A percentile compares a stretch with the other conserved stretches of the same genome.
These are phyloP conservation scores for Diogma glabrata DNA, from an alignment of 2,888 invertebrate genomes.

Conservation along the genomic window DNA sequence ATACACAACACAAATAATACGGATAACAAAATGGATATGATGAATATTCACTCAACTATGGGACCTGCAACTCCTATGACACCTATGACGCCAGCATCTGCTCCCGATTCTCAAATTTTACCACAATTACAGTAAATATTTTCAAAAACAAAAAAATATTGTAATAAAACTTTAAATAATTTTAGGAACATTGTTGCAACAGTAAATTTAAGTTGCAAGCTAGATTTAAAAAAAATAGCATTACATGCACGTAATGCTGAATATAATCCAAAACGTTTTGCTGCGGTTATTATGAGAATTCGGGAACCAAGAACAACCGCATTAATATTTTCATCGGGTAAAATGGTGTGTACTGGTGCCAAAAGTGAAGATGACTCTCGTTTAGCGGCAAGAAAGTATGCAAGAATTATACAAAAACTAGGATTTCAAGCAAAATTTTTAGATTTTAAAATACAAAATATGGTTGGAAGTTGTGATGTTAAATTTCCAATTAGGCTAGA, in stretches of 20 bases:
- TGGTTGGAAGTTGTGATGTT: slow-evolving; percentile 68
- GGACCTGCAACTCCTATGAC: slow-evolving; percentile 63
- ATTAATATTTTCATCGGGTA: slow-evolving; percentile 68
- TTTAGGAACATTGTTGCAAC: slow-evolving; percentile 95
- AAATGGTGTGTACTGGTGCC: slow-evolving; percentile 76
- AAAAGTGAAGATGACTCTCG: slow-evolving; percentile 70
- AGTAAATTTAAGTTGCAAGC: slow-evolving; percentile 87
- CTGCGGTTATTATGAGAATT: slow-evolving; percentile 96
- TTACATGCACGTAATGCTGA: slow-evolving; percentile 97
- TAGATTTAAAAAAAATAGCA: slow-evolving; percentile 94
- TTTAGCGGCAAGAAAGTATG: slow-evolving; percentile 70
- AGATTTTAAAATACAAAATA: slow-evolving; percentile 73
- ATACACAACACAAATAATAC: slow-evolving; percentile 45
- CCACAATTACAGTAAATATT: slow-evolving; percentile 57
- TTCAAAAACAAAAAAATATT: background rate
- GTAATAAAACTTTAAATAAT: slow-evolving; percentile 19
- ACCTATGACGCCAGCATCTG: slow-evolving; percentile 88
- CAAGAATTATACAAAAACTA: slow-evolving; percentile 71
- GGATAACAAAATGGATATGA: slow-evolving; percentile 25
- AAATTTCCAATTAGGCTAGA: slow-evolving; percentile 65
- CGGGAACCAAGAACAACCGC: slow-evolving; percentile 76
- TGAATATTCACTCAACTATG: slow-evolving; percentile 44
- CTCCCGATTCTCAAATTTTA: slow-evolving; percentile 79
- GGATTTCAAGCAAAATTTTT: slow-evolving; percentile 68
- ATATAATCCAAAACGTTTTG: slow-evolving; percentile 98